Evolutionary conservation across 2,888 invertebrate genomes (phyloP).

Genomic region (Drosophila putrida): DNA sequence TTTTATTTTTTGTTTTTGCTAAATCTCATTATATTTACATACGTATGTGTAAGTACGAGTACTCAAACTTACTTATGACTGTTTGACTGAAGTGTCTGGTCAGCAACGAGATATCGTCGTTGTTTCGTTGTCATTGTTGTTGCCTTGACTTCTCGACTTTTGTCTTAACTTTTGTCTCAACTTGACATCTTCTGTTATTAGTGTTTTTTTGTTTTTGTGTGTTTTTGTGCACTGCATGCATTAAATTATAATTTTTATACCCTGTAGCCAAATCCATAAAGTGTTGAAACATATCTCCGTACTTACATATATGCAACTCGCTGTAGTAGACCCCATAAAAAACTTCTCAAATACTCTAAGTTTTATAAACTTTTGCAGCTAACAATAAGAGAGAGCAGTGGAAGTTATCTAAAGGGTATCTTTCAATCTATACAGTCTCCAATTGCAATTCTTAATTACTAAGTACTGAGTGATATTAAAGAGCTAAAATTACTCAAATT

Average conservation of each 20-base stretch:
- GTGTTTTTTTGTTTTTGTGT: slow-evolving; percentile 34
- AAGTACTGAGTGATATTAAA: background rate
- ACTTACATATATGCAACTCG: slow-evolving; percentile 6
- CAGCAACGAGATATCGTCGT: slow-evolving; percentile 45
- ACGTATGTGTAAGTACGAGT: slow-evolving; percentile 23
- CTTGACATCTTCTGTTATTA: slow-evolving; percentile 74
- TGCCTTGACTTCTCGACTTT: slow-evolving; percentile 71
- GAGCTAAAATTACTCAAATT: slow-evolving; percentile 10
- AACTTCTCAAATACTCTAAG: background rate
- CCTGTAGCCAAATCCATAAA: slow-evolving; percentile 35
- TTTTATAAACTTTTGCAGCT: background rate
- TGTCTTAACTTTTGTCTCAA: slow-evolving; percentile 77
- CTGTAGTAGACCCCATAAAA: slow-evolving; percentile 3
- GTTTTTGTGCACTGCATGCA: slow-evolving; percentile 57
- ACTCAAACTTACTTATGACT: slow-evolving; percentile 39
- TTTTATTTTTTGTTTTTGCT: slow-evolving; percentile 22
- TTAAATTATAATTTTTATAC: slow-evolving; percentile 65
- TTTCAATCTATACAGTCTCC: background rate
- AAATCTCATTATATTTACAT: slow-evolving; percentile 40
- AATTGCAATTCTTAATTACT: background rate
- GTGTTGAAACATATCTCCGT: slow-evolving; percentile 3
- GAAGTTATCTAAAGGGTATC: background rate
- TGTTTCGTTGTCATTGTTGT: slow-evolving; percentile 34
- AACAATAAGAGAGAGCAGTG: too few relatives aligned
- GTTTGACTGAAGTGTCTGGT: slow-evolving; percentile 38